phyloP scores from a whole-genome alignment of 2,113 vertebrate species.

The Urocolius indicus region DNA sequence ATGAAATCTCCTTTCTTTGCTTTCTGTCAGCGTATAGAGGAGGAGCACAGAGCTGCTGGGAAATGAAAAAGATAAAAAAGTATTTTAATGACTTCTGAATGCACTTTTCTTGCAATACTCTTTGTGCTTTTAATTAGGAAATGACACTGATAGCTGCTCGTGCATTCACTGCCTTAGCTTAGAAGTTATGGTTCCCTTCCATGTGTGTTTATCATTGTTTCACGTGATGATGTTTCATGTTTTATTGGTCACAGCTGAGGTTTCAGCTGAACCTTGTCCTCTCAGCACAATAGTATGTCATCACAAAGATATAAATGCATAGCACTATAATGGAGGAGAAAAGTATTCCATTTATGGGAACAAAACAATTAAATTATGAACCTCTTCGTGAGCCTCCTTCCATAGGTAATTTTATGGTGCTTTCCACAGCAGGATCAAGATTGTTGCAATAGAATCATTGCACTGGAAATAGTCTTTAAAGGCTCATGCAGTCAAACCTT shows the following conservation, averaged over 20 bases:
- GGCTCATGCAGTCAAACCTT: neutral
- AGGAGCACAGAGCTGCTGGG: neutral
- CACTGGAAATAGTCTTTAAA: neutral
- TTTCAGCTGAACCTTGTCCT: neutral
- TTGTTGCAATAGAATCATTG: neutral
- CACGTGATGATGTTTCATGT: neutral
- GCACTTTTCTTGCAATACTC: neutral
- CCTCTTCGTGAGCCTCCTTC: neutral
- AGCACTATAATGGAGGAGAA: neutral
- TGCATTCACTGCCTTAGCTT: neutral
- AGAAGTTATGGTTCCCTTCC: neutral
- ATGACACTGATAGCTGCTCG: neutral
- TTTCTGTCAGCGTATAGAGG: neutral
- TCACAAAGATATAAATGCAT: neutral
- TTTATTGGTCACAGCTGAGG: neutral
- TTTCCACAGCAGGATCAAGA: neutral
- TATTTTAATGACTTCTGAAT: neutral
- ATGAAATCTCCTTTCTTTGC: constrained; percentile 14
- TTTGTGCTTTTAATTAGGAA: neutral
- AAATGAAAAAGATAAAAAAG: neutral
- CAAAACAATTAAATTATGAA: neutral
- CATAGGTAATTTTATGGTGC: neutral
- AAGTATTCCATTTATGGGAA: neutral
- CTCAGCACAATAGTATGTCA: neutral
- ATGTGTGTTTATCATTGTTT: neutral